A percentile compares a stretch with the other conserved stretches of the same genome.
phyloP scores from a whole-genome alignment of 2,797 vertebrate genomes.

The Oryzias dopingdopingensis region DNA sequence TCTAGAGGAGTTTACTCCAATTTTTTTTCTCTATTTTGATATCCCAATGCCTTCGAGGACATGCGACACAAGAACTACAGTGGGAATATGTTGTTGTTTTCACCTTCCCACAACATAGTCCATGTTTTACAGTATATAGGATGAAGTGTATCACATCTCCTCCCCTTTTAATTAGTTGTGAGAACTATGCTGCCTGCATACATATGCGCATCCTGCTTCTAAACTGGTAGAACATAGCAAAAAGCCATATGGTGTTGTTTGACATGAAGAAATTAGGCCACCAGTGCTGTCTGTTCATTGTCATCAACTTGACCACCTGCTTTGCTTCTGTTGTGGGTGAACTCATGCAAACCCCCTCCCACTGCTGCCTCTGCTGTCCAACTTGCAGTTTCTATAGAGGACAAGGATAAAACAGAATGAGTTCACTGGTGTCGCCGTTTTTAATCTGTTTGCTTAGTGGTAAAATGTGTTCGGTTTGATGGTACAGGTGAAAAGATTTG shows the following conservation, averaged over 20 bases:
- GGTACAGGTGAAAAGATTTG: constrained; percentile 65
- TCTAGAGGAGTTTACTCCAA: constrained; percentile 42
- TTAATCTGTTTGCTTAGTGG: constrained; percentile 31
- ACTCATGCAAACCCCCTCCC: constrained; percentile 35
- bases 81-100: constrained; percentile 47
- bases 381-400: constrained; percentile 56
- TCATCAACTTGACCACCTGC: constrained; percentile 80
- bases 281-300: constrained; percentile 81
- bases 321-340: constrained; percentile 63
- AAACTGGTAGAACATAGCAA: constrained; percentile 72
- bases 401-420: constrained; percentile 28
- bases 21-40: constrained; percentile 56
- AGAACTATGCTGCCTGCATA: constrained; percentile 75
- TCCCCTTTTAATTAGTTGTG: constrained; percentile 78
- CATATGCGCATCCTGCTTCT: constrained; percentile 73
- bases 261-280: constrained; percentile 84
- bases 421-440: too few species aligned
- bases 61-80: constrained; percentile 71
- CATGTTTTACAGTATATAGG: constrained; percentile 61
- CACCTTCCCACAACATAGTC: constrained; percentile 38
- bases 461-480: constrained; percentile 34
- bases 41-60: constrained; percentile 76
- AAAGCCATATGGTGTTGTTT: constrained; percentile 84
- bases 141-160: constrained; percentile 61
- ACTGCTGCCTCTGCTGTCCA: constrained; percentile 19